phyloP scores from a whole-genome alignment of 2,888 invertebrate species.

The Saturnia pavonia region DNA sequence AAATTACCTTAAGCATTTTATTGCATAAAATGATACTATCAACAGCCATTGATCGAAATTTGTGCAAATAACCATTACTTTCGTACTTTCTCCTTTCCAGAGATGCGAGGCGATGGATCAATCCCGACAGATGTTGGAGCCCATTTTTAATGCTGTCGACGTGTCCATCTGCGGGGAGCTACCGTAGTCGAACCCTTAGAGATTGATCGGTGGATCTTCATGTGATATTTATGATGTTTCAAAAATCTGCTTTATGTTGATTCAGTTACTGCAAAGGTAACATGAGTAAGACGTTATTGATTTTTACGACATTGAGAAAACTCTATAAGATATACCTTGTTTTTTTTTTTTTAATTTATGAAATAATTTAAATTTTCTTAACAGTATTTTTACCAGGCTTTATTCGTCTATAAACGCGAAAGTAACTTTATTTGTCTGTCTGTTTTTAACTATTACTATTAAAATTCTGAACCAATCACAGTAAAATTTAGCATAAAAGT shows the following conservation, averaged over 20 bases:
- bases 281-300: neutral
- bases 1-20: neutral
- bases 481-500: too few species aligned
- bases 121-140: constrained; percentile 58
- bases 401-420: too few species aligned
- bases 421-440: too few species aligned
- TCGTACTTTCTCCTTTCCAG: constrained; percentile 17
- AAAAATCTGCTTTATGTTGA: constrained; percentile 21
- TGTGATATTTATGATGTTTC: constrained; percentile 58
- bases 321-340: too few species aligned
- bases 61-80: constrained; percentile 35
- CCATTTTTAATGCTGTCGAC: constrained; percentile 78
- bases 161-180: constrained; percentile 52
- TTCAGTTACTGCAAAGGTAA: neutral
- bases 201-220: constrained; percentile 60
- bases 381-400: neutral
- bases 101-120: constrained; percentile 64
- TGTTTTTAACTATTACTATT: too few species aligned
- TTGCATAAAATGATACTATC: neutral
- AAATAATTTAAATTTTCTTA: neutral
- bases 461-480: too few species aligned
- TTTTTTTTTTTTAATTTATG: neutral
- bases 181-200: constrained; percentile 32
- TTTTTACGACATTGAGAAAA: neutral
- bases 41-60: constrained; percentile 8